A percentile compares a stretch with the other conserved stretches of the same genome.
These are phyloP conservation scores for Platysternon megacephalum DNA, from an alignment of 2,113 vertebrate species.

Conservation along the genomic window DNA sequence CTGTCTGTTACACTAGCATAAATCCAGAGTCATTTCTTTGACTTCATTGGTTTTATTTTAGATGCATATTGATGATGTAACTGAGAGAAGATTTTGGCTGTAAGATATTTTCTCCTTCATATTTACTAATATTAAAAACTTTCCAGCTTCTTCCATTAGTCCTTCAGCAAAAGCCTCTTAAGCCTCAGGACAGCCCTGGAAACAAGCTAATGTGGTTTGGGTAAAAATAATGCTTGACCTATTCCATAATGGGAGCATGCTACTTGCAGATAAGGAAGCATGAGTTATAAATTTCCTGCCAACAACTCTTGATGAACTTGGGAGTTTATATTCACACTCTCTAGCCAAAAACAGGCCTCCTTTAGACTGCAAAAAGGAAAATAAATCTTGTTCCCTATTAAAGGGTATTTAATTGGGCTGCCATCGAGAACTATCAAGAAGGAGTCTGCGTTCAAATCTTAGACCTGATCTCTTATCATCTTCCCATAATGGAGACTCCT, in stretches of 20 bases:
- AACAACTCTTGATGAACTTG: constrained; percentile 41
- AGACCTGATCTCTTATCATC: background rate
- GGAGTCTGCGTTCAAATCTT: background rate
- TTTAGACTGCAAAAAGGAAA: constrained; percentile 3
- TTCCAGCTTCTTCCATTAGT: constrained; percentile 7
- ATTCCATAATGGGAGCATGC: constrained; percentile 53
- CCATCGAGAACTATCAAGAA: background rate
- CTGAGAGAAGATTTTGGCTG: background rate
- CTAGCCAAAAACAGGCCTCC: background rate
- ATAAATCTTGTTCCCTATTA: constrained; percentile 2
- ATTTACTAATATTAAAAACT: constrained; percentile 21
- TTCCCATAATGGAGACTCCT: background rate
- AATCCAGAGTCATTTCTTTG: background rate
- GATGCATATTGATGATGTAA: background rate
- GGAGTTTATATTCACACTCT: constrained; percentile 31
- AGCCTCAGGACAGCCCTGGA: constrained; percentile 10
- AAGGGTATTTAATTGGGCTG: background rate
- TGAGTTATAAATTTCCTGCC: constrained; percentile 58
- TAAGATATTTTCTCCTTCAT: background rate
- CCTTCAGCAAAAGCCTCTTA: constrained; percentile 12
- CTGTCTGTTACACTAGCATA: background rate
- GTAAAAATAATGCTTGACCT: constrained; percentile 64
- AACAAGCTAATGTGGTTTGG: constrained; percentile 23
- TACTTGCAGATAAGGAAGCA: constrained; percentile 58
- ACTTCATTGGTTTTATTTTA: constrained; percentile 1